Evolutionary conservation across 2,888 invertebrate genomes (phyloP).

Genomic region (Dastarcus helophoroides): DNA sequence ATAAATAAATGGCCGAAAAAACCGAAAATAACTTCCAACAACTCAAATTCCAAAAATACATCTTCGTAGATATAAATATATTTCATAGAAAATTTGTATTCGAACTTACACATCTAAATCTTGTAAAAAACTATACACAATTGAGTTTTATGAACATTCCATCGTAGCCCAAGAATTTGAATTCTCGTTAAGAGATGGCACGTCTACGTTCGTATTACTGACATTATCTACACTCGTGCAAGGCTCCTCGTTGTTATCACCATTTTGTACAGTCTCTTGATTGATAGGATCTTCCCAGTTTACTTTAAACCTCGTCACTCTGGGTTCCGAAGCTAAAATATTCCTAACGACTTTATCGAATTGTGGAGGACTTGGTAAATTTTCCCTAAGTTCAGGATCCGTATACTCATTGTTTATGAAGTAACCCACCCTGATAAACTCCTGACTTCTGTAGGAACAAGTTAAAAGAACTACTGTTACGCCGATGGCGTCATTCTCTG

Average conservation of each 20-base stretch:
- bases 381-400: conserved; percentile 86
- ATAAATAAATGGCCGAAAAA: too few relatives aligned
- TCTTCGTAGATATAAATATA: too few relatives aligned
- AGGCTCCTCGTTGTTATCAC: conserved; percentile 13
- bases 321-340: conserved; percentile 78
- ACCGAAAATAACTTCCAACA: too few relatives aligned
- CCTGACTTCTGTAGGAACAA: conserved; percentile 81
- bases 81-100: too few relatives aligned
- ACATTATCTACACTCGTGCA: too few relatives aligned
- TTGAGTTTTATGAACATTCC: conserved; percentile 40
- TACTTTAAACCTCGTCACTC: conserved; percentile 94
- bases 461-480: conserved; percentile 94
- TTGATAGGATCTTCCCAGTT: conserved; percentile 77
- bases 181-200: conserved; percentile 47
- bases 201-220: conserved; percentile 20
- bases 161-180: conserved; percentile 53
- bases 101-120: too few relatives aligned
- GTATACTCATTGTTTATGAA: conserved; percentile 97
- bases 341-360: conserved; percentile 81
- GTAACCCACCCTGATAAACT: conserved; percentile 96
- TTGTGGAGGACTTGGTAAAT: conserved; percentile 83
- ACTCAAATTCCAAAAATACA: too few relatives aligned
- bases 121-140: conserved; percentile 5
- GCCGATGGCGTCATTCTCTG: conserved; percentile 92
- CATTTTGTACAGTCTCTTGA: conserved; percentile 33